Evolutionary conservation across 2,888 invertebrate species (phyloP), one percentile per base, ranked within the genome.

Genomic region (Lottia scabra): DNA sequence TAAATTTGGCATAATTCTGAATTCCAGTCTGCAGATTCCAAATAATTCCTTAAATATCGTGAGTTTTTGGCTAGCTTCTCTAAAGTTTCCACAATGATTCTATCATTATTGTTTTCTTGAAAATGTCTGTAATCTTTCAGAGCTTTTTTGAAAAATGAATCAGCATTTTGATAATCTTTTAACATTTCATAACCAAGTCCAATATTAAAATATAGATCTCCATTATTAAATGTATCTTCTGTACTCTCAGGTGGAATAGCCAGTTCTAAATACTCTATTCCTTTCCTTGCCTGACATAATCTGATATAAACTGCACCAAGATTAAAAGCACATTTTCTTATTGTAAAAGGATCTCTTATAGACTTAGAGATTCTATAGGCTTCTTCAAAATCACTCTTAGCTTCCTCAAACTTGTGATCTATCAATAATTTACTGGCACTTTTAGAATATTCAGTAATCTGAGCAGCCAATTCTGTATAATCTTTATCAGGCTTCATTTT

Each of bases 121-220:
- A 83, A 83, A 15, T 67, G 46, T 26, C 73, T 70, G 67, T 84
- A 86, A 66, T 85, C 82, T 38, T 81, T 76, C 46, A 81, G 70
- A 4, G 87, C 84, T 56, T 77, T 79, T 67, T 79, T 78, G 75
- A 80, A 83, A 73, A 81, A 76, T 23, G 79, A 70, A 15, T 81
- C 75, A 15, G 85, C 83, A 43, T 84, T 82, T 38, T 66, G 68
- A 2, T 48, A 38, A 38, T 82, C 78, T 8, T 74, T 71, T 19
- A 81, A 67, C 16, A 75, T 73, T 74, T 87, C 85, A 77, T 82
- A 81, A 3, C 81, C 87, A 23, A 87, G 75, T 27, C 82, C 88
- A 66, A 83, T 81, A 75, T 87, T 88, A 71, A 83, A 87, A 73
- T 79, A 86, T 13, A 88, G 75, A 75, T 87, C 88, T 0, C 84